Base-by-base conservation (phyloP, 2,113 vertebrate genomes). In the Sinocyclocheilus anophthalmus region DNA sequence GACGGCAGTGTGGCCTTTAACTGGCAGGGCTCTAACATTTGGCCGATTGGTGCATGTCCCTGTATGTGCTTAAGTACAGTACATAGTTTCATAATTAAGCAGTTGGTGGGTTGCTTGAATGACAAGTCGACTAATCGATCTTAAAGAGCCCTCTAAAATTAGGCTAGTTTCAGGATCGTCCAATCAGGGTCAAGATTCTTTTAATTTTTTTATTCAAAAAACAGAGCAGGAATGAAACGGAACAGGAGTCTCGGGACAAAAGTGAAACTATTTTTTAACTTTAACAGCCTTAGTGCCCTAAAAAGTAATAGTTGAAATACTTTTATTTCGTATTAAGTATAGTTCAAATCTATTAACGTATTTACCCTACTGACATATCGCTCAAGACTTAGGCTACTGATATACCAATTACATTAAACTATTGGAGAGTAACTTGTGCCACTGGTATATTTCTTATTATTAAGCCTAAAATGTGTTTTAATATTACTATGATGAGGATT, bases 1-100 rank as follows among this genome's bases (percentile, higher is more conserved):
- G 78, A 81, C 39, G 39, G 59, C 39, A 26, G 22, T 2, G 55
- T 65, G 57, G 59, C 78, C 59, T 81, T 81, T 81, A 63, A 65
- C 12, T 26, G 37, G 12, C 33, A 63, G 33, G 77, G 39, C 39
- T n/a, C 37, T 63, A 0, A 7, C 11, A n/a, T 80, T 80, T 63
- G 78, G 37, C 22, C 7, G 12, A 81, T 65, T 24, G 39, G 37
- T 42, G 8, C 63, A 12, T 39, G 37, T 61, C 5, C 33, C 33
- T 65, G 37, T 65, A 75, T 48, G 42, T 24, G 37, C 33, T 2
- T 42, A 72, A 72, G 37, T 24, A 75, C 12, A 75, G 9, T 48
- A 12, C 42, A 45, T 75, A 75, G 42, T 75, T 48, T 45, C 42
- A 5, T 75, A 24, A 48, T 48, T 11, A 75, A 24, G 39, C 12